Conservation (phyloP, 2,113 vertebrate genomes). For the Ancistrus triradiatus region DNA sequence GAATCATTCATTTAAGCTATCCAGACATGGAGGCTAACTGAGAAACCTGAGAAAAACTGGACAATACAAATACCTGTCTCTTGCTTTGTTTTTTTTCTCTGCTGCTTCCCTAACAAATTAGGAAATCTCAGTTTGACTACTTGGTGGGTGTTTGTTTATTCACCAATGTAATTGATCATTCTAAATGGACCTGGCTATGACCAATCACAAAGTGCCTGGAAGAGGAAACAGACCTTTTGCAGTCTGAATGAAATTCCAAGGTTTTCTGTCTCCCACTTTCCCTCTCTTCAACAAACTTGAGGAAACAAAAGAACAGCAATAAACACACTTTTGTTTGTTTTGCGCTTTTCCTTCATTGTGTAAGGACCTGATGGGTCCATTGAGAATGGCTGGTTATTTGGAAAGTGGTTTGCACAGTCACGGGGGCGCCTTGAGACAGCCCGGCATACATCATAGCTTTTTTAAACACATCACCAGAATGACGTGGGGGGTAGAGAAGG, state of each 20-base stretch:
- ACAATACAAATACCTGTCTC: not conserved
- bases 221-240: slow-evolving; percentile 44
- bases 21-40: slow-evolving; percentile 46
- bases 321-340: slow-evolving; percentile 57
- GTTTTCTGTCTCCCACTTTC: not conserved
- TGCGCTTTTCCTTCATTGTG: slow-evolving; percentile 63
- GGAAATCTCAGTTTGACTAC: slow-evolving; percentile 64
- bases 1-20: slow-evolving; percentile 69
- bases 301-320: slow-evolving; percentile 4
- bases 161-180: slow-evolving; percentile 62
- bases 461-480: slow-evolving; percentile 80
- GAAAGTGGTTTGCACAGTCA: slow-evolving; percentile 84
- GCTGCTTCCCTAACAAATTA: slow-evolving; percentile 68
- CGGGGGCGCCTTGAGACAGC: slow-evolving; percentile 78
- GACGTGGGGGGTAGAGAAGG: slow-evolving; percentile 55
- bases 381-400: slow-evolving; percentile 88
- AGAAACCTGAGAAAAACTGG: slow-evolving; percentile 59
- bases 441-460: slow-evolving; percentile 88
- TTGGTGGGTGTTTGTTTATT: slow-evolving; percentile 66
- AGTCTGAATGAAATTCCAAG: too few species aligned
- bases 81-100: slow-evolving; percentile 27
- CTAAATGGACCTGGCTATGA: slow-evolving; percentile 40
- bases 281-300: not conserved
- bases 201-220: slow-evolving; percentile 52
- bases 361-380: slow-evolving; percentile 74